phyloP scores from a whole-genome alignment of 30 jellyfish, hydroid and myxozoan genomes.

The Turritopsis dohrnii region DNA sequence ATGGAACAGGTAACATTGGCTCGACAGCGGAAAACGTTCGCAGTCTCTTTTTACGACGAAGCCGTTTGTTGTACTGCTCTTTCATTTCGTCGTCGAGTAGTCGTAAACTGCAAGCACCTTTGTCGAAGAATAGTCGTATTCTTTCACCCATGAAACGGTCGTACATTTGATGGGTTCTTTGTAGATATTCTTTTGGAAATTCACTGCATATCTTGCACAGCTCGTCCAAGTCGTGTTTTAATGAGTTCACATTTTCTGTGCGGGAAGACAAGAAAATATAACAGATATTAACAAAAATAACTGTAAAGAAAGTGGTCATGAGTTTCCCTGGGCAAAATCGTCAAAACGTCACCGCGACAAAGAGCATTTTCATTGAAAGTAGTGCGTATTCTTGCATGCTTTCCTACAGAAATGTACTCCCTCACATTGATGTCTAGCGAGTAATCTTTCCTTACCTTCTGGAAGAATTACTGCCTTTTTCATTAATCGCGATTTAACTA shows the following conservation, averaged over 20 bases:
- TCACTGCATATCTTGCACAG: not conserved
- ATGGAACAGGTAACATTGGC: no score
- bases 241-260: not conserved
- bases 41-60: not conserved
- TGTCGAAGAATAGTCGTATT: not conserved
- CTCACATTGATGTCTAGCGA: no score
- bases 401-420: no score
- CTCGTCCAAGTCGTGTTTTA: not conserved
- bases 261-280: no score
- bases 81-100: not conserved
- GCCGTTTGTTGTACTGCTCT: not conserved
- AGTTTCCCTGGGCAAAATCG: no score
- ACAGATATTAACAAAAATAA: not conserved
- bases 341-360: no score
- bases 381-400: no score
- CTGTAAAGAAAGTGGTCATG: not conserved
- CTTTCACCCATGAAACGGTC: not conserved
- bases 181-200: not conserved
- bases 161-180: not conserved
- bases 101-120: not conserved
- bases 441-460: not conserved
- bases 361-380: no score
- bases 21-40: not conserved
- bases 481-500: not conserved
- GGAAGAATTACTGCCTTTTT: not conserved